Base-by-base conservation (phyloP, 1,140 invertebrate genomes). In the Rhyzopertha dominica region DNA sequence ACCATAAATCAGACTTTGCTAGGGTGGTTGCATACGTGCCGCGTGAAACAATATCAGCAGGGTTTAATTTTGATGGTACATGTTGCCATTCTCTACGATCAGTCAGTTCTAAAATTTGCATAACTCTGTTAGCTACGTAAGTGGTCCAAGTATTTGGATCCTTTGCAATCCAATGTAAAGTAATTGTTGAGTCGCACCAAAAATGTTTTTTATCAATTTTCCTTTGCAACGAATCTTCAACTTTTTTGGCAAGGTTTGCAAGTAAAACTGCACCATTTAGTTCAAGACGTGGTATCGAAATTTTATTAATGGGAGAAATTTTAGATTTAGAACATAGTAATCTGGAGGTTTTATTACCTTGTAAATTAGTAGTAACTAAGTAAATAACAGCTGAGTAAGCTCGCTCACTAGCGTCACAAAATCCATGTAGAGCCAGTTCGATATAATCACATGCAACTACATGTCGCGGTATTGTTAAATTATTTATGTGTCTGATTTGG, bases 101-200 rank as follows among this genome's bases (percentile, higher is more conserved):
- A 10, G 46, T 49, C 4, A 49, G 3, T 29, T 54, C 41, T 44
- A 63, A 59, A 32, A 69, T 67, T 39, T 62, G 22, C 19, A 41
- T 30, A 1, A 69, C 58, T 30, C 63, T 40, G 48, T 71, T 66
- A 4, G 49, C 51, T 5, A 67, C 54, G 39, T 17, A n/a, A n/a
- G n/a, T n/a, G n/a, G n/a, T n/a, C n/a, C n/a, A n/a, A n/a, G n/a
- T n/a, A n/a, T n/a, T n/a, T n/a, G n/a, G n/a, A n/a, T n/a, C n/a
- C n/a, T n/a, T n/a, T n/a, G n/a, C n/a, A n/a, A n/a, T n/a, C n/a
- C n/a, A n/a, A n/a, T n/a, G n/a, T n/a, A n/a, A n/a, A n/a, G n/a
- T n/a, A n/a, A n/a, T n/a, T n/a, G n/a, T n/a, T n/a, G n/a, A n/a
- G n/a, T n/a, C n/a, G n/a, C n/a, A n/a, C n/a, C n/a, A n/a, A n/a